Evolutionary conservation across 1,140 invertebrate species (phyloP), one percentile per base, ranked within the genome.

Genomic region (Samia ricini): DNA sequence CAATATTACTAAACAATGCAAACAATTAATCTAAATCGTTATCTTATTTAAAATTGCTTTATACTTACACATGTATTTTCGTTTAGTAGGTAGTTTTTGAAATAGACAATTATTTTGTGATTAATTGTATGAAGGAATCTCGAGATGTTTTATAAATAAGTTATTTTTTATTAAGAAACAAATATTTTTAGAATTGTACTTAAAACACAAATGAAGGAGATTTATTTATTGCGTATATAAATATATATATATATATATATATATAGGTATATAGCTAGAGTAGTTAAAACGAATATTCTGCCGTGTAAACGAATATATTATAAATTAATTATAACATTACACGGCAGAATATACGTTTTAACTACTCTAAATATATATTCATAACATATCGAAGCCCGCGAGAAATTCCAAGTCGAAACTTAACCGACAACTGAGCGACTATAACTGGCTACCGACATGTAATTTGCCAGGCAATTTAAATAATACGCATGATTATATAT

Each of bases 381-480:
- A 64, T 67, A 71, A 63, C 69, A 78, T 73, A 69, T 52, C 57
- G 69, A 70, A 72, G 68, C 68, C 66, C 64, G 71, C 79, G 77
- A 85, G 81, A 82, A 84, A 83, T 76, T 70, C 12, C 77, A 74
- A 79, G 69, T 79, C 69, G 69, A 81, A 88, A 85, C 76, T 74
- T 72, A 83, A 76, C 76, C 78, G 76, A 83, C 81, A 79, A 75
- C 72, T 77, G 81, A 81, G 69, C 79, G 77, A 73, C 67, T 79
- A 66, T 73, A 77, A 76, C 77, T 73, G 76, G 67, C 72, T 79
- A 77, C 81, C 66, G 76, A 81, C 75, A 61, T 86, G 75, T 84
- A 87, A 87, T 87, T 85, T 88, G 83, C 85, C 83, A 83, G 64
- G 83, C 79, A 84, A 88, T 86, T 88, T 88, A 78, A 86, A 88